A percentile compares a stretch with the other conserved stretches of the same genome.
Conservation (phyloP, 2,113 vertebrate genomes). For the Cercocebus atys region DNA sequence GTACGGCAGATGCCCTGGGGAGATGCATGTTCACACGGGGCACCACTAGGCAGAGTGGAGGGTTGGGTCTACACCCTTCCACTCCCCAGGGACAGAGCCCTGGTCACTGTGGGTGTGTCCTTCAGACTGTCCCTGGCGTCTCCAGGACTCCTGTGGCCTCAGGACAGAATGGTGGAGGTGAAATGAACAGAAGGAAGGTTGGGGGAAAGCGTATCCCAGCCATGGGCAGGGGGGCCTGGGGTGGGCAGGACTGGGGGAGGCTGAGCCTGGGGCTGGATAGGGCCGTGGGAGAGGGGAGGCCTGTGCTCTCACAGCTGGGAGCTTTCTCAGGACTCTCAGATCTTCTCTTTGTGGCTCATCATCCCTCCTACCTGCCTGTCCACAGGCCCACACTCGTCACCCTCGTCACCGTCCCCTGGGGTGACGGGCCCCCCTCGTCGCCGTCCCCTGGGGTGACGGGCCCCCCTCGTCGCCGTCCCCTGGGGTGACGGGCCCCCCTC, state of each 20-base stretch:
- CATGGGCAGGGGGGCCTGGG: neutral
- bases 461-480: neutral
- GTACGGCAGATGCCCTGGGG: neutral
- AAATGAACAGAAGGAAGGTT: neutral
- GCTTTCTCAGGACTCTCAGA: neutral
- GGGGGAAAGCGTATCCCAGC: neutral
- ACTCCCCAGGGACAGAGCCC: neutral
- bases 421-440: neutral
- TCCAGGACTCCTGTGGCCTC: neutral
- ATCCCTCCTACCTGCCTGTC: neutral
- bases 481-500: neutral
- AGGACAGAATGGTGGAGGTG: neutral
- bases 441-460: neutral
- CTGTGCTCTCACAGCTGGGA: neutral
- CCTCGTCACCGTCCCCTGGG: accelerated
- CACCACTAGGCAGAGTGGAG: neutral
- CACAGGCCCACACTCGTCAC: too few relatives aligned
- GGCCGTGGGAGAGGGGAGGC: accelerated
- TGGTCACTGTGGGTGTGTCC: neutral
- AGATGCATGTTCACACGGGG: neutral
- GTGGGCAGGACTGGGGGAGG: neutral
- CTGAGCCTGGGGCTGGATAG: neutral
- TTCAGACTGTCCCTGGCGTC: neutral
- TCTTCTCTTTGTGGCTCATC: too few relatives aligned
- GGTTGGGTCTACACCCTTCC: neutral